Evolutionary conservation across 2,888 invertebrate species (phyloP), one percentile per base, ranked within the genome.

Genomic region (Papilio elwesi): DNA sequence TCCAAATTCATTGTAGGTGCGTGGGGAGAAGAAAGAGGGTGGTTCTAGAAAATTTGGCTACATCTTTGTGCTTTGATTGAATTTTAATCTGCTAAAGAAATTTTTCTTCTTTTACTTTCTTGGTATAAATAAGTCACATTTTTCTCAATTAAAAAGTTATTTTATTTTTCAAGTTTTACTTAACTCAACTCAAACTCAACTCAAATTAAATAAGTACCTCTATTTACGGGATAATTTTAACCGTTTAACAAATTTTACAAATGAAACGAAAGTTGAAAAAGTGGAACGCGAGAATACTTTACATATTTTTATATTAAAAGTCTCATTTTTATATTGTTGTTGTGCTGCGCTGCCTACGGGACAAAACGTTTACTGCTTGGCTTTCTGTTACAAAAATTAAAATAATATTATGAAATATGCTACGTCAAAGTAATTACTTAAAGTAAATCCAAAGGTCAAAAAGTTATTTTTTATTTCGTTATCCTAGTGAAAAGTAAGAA

Each of bases 11-110:
- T n/a, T 36, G 7, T 36, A 6, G 57, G 67, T 12, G 48, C 6
- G 13, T 13, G 13, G 55, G 48, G 26, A n/a, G 52, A 43, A 43
- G 47, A 47, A 36, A 57, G 55, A 11, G 36, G 12, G 36, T 12
- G 0, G 26, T 16, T 26, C 47, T 53, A 26, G 26, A 70, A 63
- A 71, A 66, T 59, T 71, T 36, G 57, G 49, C 48, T 38, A 71
- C 52, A 52, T 66, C 57, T 59, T 71, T 52, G 66, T 52, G 48
- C 64, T 53, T 66, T 53, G 62, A 67, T 67, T 62, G 36, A 67
- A 67, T 62, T 62, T 67, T 67, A 52, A 62, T 71, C 55, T 64
- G 10, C 10, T 51, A 8, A 59, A 53, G 47, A 43, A 59, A 66
- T 71, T 68, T n/a, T 66, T 67, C 52, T 38, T 51, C 36, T n/a